Conservation (phyloP, 2,113 vertebrate genomes). For the Notothenia rossii region DNA sequence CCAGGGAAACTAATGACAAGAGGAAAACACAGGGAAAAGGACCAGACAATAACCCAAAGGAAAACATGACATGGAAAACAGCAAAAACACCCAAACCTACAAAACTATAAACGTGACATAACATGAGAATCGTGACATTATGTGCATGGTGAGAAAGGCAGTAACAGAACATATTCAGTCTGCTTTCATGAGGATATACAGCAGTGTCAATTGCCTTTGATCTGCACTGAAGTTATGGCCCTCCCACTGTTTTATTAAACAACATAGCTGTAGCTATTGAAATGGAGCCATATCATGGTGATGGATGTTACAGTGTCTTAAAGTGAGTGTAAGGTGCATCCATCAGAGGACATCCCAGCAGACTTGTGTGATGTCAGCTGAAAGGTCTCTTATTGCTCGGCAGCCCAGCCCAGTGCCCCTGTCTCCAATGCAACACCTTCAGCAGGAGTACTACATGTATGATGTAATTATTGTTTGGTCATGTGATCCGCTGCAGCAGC, state of each 20-base stretch:
- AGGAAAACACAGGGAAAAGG: too few relatives aligned
- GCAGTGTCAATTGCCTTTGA: background rate
- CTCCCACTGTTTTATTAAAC: too few relatives aligned
- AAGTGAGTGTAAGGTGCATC: background rate
- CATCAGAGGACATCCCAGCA: background rate
- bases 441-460: conserved; percentile 73
- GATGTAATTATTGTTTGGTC: conserved; percentile 88
- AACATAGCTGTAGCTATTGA: background rate
- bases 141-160: background rate
- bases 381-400: background rate
- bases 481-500: conserved; percentile 85
- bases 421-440: conserved; percentile 63
- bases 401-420: background rate
- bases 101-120: too few relatives aligned
- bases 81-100: too few relatives aligned
- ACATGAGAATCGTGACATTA: too few relatives aligned
- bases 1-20: too few relatives aligned
- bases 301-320: background rate
- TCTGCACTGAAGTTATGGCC: background rate
- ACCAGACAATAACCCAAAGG: too few relatives aligned
- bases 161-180: background rate
- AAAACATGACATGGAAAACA: too few relatives aligned
- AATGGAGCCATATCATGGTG: background rate
- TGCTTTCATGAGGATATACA: background rate
- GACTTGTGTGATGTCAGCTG: background rate